phyloP scores from a whole-genome alignment of 2,797 vertebrate species.

The Erithacus rubecula region DNA sequence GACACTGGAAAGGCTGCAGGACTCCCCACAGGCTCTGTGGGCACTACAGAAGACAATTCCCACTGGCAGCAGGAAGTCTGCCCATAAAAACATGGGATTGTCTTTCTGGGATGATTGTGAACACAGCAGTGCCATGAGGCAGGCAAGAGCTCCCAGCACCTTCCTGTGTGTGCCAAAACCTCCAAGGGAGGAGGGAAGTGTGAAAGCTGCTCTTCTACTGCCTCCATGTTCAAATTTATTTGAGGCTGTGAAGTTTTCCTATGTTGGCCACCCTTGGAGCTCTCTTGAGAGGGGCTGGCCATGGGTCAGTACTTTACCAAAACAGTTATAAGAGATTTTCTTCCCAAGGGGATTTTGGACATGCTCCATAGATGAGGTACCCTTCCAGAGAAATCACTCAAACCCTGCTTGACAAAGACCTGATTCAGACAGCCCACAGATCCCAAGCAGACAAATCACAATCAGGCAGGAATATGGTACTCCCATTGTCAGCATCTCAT shows the following conservation, averaged over 20 bases:
- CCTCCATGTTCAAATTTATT: not conserved
- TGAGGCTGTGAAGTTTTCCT: slow-evolving; percentile 39
- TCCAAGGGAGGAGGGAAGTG: not conserved
- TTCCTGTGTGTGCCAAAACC: not conserved
- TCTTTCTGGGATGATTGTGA: not conserved
- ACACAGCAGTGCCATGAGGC: rapidly evolving
- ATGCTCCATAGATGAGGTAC: slow-evolving; percentile 79
- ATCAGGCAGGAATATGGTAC: not conserved
- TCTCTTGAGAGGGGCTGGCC: slow-evolving; percentile 59
- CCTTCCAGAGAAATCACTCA: slow-evolving; percentile 82
- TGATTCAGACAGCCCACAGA: slow-evolving; percentile 14
- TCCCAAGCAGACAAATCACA: slow-evolving; percentile 10
- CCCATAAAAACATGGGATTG: not conserved
- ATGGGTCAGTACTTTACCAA: slow-evolving; percentile 75
- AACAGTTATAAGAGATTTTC: slow-evolving; percentile 72
- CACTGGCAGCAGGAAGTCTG: not conserved
- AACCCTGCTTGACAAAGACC: slow-evolving; percentile 73
- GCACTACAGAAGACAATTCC: not conserved
- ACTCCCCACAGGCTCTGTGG: not conserved
- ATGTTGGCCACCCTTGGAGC: slow-evolving; percentile 33
- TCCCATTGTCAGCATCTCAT: not conserved
- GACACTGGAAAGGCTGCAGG: not conserved
- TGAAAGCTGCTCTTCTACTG: not conserved
- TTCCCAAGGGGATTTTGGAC: slow-evolving; percentile 71
- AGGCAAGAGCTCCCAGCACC: not conserved